Conservation (phyloP, 2,113 vertebrate genomes). For the Phrynocephalus versicolor region DNA sequence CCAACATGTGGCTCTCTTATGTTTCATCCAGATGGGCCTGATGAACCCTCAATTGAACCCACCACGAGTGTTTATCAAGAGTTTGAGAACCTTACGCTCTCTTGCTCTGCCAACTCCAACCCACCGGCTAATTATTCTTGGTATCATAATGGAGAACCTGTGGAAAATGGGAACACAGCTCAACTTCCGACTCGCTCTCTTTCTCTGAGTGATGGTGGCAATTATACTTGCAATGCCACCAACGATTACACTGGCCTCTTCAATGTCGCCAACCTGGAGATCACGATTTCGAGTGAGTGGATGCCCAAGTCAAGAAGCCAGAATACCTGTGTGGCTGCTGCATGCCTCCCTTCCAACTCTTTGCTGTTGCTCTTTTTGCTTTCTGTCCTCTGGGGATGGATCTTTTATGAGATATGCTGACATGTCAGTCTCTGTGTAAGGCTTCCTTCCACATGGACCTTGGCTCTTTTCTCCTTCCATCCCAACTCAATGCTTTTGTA, state of each 20-base stretch:
- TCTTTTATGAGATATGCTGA: not conserved
- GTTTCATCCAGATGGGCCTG: conserved; percentile 26
- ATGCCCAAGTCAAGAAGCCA: not conserved
- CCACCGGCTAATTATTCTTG: not conserved
- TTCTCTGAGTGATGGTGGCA: not conserved
- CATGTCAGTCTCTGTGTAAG: no score
- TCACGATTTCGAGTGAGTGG: not conserved
- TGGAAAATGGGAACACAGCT: not conserved
- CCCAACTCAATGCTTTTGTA: no score
- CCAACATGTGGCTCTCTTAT: not conserved
- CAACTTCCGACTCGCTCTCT: not conserved
- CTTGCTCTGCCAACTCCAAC: conserved; percentile 2
- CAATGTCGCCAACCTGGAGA: not conserved
- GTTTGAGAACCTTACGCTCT: not conserved
- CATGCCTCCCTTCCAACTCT: not conserved
- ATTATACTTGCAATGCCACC: conserved; percentile 2
- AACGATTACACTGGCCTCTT: not conserved
- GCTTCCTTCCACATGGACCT: not conserved
- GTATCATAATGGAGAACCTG: not conserved
- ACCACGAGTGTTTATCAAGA: not conserved
- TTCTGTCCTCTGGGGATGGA: not conserved
- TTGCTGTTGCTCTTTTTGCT: not conserved
- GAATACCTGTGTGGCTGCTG: no score
- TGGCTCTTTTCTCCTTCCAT: no score
- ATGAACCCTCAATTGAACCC: not conserved